Base-by-base conservation (phyloP, 1,140 invertebrate species). In the Dreissena polymorpha region DNA sequence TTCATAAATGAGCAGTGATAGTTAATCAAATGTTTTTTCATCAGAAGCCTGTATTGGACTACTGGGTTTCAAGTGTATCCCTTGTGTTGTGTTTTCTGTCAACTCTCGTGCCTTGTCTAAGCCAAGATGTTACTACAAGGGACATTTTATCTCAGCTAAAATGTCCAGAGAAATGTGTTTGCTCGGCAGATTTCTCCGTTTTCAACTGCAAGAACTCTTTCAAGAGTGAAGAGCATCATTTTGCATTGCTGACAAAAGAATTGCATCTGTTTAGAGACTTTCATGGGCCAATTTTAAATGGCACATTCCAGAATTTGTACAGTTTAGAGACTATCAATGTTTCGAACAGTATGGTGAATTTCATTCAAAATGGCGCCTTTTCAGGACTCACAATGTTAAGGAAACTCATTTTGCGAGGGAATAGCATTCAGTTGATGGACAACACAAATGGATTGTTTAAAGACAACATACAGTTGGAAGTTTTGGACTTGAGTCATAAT, bases 401-500 rank as follows among this genome's bases (percentile, higher is more conserved):
- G 64, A 29, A 49, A 27, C 65, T 83, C 6, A 29, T 65, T 53
- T 51, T 83, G 16, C 39, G 49, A 18, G 72, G 72, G 13, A 83
- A 83, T 65, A 53, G 21, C 27, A 68, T 83, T 68, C 50, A 74
- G n/a, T 39, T 83, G 49, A 25, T 83, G 14, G 80, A 83, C 55
- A 60, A 83, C 51, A 29, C 67, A 25, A 23, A 23, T 6, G 69
- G 60, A n/a, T n/a, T 83, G 13, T 83, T 83, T 53, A 68, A 83
- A 55, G 80, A 83, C 13, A 83, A 74, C 55, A 16, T 74, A 23
- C 57, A 57, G 7, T 10, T 83, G 10, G 71, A 83, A 74, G 50
- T 74, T 53, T 71, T 83, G 14, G 80, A 83, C 23, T 21, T 83
- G 29, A 83, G 80, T 75, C 49, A 75, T 5, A 83, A 83, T 57